Percentiles rank a stretch among this genome's conserved stretches.
Conservation (phyloP, 2,113 vertebrate species). For the Tinamus guttatus region DNA sequence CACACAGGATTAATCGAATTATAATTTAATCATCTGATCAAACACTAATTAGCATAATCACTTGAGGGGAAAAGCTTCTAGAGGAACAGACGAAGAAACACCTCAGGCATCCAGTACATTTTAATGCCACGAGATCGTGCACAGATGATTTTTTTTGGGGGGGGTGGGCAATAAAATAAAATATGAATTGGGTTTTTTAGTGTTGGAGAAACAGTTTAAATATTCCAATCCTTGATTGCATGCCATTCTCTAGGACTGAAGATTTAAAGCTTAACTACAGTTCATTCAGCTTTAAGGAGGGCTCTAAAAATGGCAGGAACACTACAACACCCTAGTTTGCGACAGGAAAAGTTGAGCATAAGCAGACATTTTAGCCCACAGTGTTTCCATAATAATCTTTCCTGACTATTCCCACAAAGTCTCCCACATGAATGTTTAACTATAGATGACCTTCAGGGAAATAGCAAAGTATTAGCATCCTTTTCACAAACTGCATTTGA, state of each 20-base stretch:
- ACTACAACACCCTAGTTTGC: background rate
- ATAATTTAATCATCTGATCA: slow-evolving; percentile 97
- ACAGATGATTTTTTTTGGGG: background rate
- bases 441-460: slow-evolving; percentile 72
- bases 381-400: slow-evolving; percentile 2
- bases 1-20: slow-evolving; percentile 87
- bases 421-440: slow-evolving; percentile 40
- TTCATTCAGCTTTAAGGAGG: slow-evolving; percentile 17
- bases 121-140: slow-evolving; percentile 34
- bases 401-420: background rate
- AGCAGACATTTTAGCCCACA: background rate
- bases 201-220: background rate
- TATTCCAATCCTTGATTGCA: background rate
- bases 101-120: slow-evolving; percentile 77
- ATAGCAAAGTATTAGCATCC: slow-evolving; percentile 30
- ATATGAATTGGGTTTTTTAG: background rate
- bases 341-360: background rate
- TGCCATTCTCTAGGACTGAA: background rate
- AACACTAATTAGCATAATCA: slow-evolving; percentile 94
- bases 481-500: slow-evolving; percentile 55
- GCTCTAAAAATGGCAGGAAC: background rate
- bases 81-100: slow-evolving; percentile 81
- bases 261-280: background rate
- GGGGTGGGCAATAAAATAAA: background rate
- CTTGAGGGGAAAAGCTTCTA: slow-evolving; percentile 87